phyloP scores from a whole-genome alignment of 2,888 invertebrate species.

The Eristalinus aeneus region DNA sequence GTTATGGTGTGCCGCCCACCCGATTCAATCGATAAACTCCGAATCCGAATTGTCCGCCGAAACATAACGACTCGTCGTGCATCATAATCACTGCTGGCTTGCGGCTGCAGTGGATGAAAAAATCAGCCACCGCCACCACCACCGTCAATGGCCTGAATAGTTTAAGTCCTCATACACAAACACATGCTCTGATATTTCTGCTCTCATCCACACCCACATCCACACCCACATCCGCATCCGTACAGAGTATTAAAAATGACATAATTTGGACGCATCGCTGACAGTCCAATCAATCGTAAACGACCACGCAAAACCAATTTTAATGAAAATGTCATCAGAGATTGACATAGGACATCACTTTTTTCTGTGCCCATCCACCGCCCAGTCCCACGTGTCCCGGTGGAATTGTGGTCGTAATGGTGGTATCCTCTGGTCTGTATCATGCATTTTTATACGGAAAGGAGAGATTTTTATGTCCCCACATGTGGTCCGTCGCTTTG shows the following conservation, averaged over 20 bases:
- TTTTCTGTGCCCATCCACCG: not conserved
- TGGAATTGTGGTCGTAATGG: slow-evolving; percentile 52
- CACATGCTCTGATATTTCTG: not conserved
- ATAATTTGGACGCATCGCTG: slow-evolving; percentile 70
- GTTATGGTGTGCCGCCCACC: slow-evolving; percentile 12
- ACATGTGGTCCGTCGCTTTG: not conserved
- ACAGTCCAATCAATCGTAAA: slow-evolving; percentile 72
- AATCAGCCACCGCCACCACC: slow-evolving; percentile 6
- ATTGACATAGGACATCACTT: slow-evolving; percentile 69
- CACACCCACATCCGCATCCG: slow-evolving; percentile 30
- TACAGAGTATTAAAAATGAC: slow-evolving; percentile 67
- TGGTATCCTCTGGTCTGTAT: slow-evolving; percentile 39
- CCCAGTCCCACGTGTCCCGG: not conserved
- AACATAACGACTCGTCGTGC: slow-evolving; percentile 52
- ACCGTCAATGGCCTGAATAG: not conserved
- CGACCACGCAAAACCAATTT: slow-evolving; percentile 71
- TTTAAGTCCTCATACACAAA: not conserved
- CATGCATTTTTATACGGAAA: slow-evolving; percentile 44
- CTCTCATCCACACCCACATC: not conserved
- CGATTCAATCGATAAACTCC: slow-evolving; percentile 44
- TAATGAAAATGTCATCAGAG: slow-evolving; percentile 72
- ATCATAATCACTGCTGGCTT: slow-evolving; percentile 62
- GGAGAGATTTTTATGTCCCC: slow-evolving; percentile 22
- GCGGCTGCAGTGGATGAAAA: slow-evolving; percentile 21
- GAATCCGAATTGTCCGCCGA: slow-evolving; percentile 35